Conservation (phyloP, 2,888 invertebrate genomes). For the Nymphalis urticae region DNA sequence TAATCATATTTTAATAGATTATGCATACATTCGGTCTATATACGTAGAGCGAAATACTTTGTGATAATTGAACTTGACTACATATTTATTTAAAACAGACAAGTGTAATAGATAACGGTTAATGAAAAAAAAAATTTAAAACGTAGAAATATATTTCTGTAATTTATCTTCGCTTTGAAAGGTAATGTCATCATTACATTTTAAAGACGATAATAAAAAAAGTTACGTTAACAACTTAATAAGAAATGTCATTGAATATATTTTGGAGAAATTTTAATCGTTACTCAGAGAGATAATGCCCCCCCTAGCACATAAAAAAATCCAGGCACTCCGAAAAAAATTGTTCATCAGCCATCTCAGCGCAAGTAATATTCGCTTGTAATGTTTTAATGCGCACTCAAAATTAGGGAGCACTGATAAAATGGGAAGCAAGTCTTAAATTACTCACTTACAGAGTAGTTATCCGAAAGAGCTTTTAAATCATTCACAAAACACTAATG, state of each 20-base stretch:
- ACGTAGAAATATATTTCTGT: too few species aligned
- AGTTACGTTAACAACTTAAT: not conserved
- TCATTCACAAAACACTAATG: constrained; percentile 83
- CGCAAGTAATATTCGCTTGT: constrained; percentile 48
- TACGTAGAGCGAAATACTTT: not conserved
- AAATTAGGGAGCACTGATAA: constrained; percentile 81
- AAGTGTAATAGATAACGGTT: too few species aligned
- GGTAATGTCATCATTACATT: too few species aligned
- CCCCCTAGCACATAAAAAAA: constrained; percentile 25
- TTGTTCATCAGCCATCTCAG: constrained; percentile 37
- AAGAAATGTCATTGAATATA: not conserved
- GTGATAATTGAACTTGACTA: too few species aligned
- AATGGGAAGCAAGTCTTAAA: constrained; percentile 81
- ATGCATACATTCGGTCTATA: too few species aligned
- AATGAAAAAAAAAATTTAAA: too few species aligned
- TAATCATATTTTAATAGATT: not conserved
- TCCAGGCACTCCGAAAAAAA: constrained; percentile 28
- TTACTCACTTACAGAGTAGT: constrained; percentile 82
- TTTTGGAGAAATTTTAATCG: constrained; percentile 9
- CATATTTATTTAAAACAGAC: too few species aligned
- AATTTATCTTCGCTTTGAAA: too few species aligned
- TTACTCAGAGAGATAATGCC: constrained; percentile 21
- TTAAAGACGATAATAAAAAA: too few species aligned
- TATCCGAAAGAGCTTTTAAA: constrained; percentile 83
- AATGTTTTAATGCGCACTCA: constrained; percentile 80